Evolutionary conservation across 2,888 invertebrate genomes (phyloP).

Genomic region (Syritta pipiens): DNA sequence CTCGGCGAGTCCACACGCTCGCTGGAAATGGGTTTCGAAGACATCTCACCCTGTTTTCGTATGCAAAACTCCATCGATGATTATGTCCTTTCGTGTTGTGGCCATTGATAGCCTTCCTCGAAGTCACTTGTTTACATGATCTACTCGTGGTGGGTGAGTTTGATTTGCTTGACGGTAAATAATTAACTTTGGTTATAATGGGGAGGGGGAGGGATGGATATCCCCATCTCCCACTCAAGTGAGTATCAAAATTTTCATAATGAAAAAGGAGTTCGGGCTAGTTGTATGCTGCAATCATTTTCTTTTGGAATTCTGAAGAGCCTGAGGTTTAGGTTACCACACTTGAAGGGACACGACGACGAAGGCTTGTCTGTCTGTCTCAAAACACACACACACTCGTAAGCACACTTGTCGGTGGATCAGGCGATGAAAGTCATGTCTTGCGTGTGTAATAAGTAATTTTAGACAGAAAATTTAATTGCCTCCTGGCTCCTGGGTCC

Average conservation of each 20-base stretch:
- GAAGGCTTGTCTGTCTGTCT: constrained; percentile 28
- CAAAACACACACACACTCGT: neutral
- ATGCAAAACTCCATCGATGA: constrained; percentile 61
- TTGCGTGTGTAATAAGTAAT: constrained; percentile 74
- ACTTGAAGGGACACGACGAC: constrained; percentile 19
- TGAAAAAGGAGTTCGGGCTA: constrained; percentile 52
- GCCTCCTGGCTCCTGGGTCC: constrained; percentile 64
- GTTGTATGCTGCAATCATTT: constrained; percentile 47
- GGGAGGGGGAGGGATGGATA: neutral
- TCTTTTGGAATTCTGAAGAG: constrained; percentile 53
- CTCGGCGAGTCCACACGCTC: constrained; percentile 13
- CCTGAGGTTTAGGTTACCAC: constrained; percentile 50
- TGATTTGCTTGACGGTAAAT: constrained; percentile 71
- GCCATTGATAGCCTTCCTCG: constrained; percentile 46
- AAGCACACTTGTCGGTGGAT: constrained; percentile 15
- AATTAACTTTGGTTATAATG: constrained; percentile 65
- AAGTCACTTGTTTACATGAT: constrained; percentile 66
- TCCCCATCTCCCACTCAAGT: constrained; percentile 3
- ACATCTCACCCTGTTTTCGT: constrained; percentile 41
- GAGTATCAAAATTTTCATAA: constrained; percentile 61
- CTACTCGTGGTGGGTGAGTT: constrained; percentile 36
- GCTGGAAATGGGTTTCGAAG: constrained; percentile 31
- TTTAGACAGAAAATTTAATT: constrained; percentile 72
- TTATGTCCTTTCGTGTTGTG: constrained; percentile 65
- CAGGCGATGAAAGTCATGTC: constrained; percentile 71